Evolutionary conservation across 2,113 vertebrate genomes (phyloP).

Genomic region (Poeciliopsis retropinna): DNA sequence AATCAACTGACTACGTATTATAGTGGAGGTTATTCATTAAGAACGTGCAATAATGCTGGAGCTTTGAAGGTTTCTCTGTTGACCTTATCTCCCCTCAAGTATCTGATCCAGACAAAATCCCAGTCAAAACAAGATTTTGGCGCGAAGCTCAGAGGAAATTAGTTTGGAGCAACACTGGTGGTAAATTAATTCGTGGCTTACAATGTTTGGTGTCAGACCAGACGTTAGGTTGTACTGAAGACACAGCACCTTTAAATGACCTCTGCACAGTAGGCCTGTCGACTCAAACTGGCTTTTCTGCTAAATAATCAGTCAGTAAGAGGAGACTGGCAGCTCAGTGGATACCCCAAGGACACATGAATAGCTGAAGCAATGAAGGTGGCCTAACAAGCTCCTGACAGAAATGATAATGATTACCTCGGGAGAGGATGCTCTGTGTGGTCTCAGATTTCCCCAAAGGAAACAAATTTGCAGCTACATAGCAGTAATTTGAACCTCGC

Average conservation of each 20-base stretch:
- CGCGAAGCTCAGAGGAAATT: slow-evolving; percentile 8
- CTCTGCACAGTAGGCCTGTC: slow-evolving; percentile 11
- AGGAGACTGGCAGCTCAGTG: slow-evolving; percentile 36
- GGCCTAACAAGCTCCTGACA: slow-evolving; percentile 59
- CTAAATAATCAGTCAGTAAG: slow-evolving; percentile 47
- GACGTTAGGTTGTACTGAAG: background rate
- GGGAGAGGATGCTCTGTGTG: slow-evolving; percentile 30
- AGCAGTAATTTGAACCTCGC: slow-evolving; percentile 37
- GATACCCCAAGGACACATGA: slow-evolving; percentile 62
- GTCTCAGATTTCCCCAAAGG: slow-evolving; percentile 44
- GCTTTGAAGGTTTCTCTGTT: slow-evolving; percentile 16
- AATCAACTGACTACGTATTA: slow-evolving; percentile 11
- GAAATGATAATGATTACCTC: slow-evolving; percentile 61
- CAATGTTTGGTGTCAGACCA: background rate
- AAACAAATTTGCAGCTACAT: slow-evolving; percentile 44
- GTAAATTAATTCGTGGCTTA: slow-evolving; percentile 29
- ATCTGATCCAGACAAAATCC: slow-evolving; percentile 56
- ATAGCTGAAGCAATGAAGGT: slow-evolving; percentile 36
- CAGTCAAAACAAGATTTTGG: slow-evolving; percentile 38
- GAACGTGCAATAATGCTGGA: background rate
- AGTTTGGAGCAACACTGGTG: background rate
- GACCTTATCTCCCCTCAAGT: slow-evolving; percentile 33
- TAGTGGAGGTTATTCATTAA: background rate
- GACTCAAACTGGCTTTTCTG: slow-evolving; percentile 29
- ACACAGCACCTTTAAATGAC: slow-evolving; percentile 16